A percentile compares a stretch with the other conserved stretches of the same genome.
These are phyloP conservation scores for Hydrocynus forskahlii DNA, from an alignment of 2,797 vertebrate genomes.

Conservation along the genomic window DNA sequence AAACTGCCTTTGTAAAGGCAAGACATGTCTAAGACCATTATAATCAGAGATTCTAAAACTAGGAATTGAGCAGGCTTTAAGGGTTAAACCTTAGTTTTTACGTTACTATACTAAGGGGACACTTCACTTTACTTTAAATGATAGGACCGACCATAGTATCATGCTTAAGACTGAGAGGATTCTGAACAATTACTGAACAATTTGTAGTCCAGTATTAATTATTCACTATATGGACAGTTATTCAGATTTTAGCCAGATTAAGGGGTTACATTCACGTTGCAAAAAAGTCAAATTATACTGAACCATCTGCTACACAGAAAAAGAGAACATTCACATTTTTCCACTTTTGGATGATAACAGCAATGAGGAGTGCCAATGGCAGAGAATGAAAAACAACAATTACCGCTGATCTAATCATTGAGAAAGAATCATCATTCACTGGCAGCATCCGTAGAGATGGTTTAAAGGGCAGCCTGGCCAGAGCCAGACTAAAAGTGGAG, in stretches of 20 bases:
- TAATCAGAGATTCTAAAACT: neutral
- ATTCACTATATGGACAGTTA: too few species aligned
- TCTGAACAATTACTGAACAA: neutral
- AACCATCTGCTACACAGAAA: neutral
- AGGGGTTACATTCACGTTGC: too few species aligned
- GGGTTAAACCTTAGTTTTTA: slow-evolving; percentile 1
- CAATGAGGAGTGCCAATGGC: neutral
- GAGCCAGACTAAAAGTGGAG: neutral
- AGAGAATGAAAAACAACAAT: too few species aligned
- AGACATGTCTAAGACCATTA: slow-evolving; percentile 23
- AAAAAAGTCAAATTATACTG: neutral
- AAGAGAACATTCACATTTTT: neutral
- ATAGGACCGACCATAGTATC: neutral
- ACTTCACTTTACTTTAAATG: neutral
- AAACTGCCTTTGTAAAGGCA: slow-evolving; percentile 34
- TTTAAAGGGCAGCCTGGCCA: neutral
- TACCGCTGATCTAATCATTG: too few species aligned
- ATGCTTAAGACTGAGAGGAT: too few species aligned
- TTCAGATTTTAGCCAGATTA: too few species aligned
- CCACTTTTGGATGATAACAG: neutral
- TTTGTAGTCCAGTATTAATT: too few species aligned
- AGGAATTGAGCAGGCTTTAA: neutral
- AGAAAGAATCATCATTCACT: too few species aligned
- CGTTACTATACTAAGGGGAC: neutral
- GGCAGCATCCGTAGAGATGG: neutral